Evolutionary conservation across 2,888 invertebrate species (phyloP), one percentile per base, ranked within the genome.

Genomic region (Pseudococcus longispinus): DNA sequence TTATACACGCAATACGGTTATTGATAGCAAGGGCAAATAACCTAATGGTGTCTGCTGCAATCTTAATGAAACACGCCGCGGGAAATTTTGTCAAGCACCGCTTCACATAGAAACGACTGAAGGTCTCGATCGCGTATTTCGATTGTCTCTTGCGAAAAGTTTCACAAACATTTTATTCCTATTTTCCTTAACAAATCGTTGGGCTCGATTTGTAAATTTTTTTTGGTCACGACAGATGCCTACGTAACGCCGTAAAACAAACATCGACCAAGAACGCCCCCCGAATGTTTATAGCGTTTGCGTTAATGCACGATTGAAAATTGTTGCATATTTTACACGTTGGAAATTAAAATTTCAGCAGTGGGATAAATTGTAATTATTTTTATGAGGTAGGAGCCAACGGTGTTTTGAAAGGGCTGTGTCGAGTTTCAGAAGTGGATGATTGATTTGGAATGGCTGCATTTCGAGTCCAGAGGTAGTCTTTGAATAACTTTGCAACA

Each of bases 1-100:
- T 85, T 85, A 85, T 65, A 70, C 70, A 85, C 85, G 85, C 85
- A 85, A 85, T 85, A 85, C 85, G 85, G 85, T 85, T 85, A 85
- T 85, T 85, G 85, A 85, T 85, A 85, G 85, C 85, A 85, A 85
- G 85, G 85, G 85, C 85, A 85, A 85, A 85, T 37, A 85, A 70
- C 85, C 85, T 85, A 85, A 85, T 85, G 85, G 85, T 85, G 85
- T 85, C 85, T 85, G 85, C 85, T 85, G 85, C 85, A 85, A 85
- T 85, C 84, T 32, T 84, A 84, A 37, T 65, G 84, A 84, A 84
- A 84, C 60, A 84, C 84, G 86, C 80, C 86, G 86, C 86, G 86
- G 80, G 80, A 86, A 86, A 86, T 86, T 77, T 77, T 84, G 32
- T 84, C 77, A 86, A 77, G 86, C 86, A 86, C 86, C 77, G 86